Base-by-base conservation (phyloP, 2,888 invertebrate genomes). In the Chloromyia formosa region DNA sequence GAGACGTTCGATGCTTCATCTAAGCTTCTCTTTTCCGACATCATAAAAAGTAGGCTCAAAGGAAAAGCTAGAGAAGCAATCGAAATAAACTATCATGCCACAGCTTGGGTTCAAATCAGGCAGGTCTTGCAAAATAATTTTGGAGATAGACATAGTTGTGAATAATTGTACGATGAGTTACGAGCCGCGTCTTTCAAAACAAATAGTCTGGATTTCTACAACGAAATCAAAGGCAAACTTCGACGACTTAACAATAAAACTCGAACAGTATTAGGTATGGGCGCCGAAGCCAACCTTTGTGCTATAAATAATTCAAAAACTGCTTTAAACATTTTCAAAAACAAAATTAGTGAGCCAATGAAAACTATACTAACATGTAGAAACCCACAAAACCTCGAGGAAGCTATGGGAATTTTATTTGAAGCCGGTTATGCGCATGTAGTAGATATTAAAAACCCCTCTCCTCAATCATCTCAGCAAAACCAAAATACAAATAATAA, bases 341-440 rank as follows among this genome's bases (percentile, higher is more conserved):
- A 23, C 9, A 74, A 53, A 42, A 20, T 64, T 9, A 62, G 54
- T 10, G 73, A 73, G 18, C 73, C 73, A 16, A 73, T 73, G 73
- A 42, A 23, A 1, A 49, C 61, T 14, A 45, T 73, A 5, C 20
- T 73, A 0, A 10, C 16, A 9, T 73, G 53, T 56, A 56, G 73
- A 49, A 62, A 73, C 18, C 73, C 62, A 1, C 1, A 62, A 1
- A 53, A 16, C 0, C 16, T 73, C n/a, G 62, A 62, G 35, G 49
- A 61, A 16, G 53, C 53, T 14, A 54, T 54, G 54, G 54, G 16
- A 12, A 14, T 54, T 0, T 16, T 54, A n/a, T 54, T 54, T n/a
- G 5, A 1, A 9, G 0, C 1, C 10, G 54, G 54, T 12, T 54
- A 54, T n/a, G 54, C 54, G 16, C n/a, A 54, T 54, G 42, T 54